A percentile compares a stretch with the other conserved stretches of the same genome.
Conservation (phyloP, 2,888 invertebrate genomes). For the Caenorhabditis sp. region DNA sequence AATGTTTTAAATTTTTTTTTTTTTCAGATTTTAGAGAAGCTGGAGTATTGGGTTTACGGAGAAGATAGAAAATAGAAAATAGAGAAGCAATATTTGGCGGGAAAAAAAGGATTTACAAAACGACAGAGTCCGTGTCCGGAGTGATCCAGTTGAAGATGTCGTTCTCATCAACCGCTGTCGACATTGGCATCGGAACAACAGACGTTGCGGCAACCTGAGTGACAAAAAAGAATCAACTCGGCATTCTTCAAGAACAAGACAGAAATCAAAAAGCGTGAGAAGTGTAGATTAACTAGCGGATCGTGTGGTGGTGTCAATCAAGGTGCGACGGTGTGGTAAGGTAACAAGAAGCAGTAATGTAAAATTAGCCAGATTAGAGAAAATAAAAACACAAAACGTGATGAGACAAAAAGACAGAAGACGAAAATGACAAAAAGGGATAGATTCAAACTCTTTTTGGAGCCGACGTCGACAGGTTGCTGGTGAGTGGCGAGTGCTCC, state of each 20-base stretch:
- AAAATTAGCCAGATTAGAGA: slow-evolving; percentile 24
- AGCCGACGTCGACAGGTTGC: slow-evolving; percentile 25
- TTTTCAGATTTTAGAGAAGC: not conserved
- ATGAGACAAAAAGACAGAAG: slow-evolving; percentile 26
- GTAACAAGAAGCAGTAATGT: slow-evolving; percentile 18
- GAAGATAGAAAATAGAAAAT: slow-evolving; percentile 1
- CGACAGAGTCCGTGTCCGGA: slow-evolving; percentile 64
- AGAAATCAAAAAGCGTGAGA: slow-evolving; percentile 16
- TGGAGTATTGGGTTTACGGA: not conserved
- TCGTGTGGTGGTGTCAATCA: not conserved
- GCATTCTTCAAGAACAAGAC: not conserved
- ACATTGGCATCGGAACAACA: slow-evolving; percentile 30
- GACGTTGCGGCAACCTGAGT: slow-evolving; percentile 39
- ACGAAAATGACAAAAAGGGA: slow-evolving; percentile 19
- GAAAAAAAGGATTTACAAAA: slow-evolving; percentile 43
- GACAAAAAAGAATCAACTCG: slow-evolving; percentile 27
- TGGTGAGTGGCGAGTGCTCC: slow-evolving; percentile 25
- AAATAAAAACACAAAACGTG: slow-evolving; percentile 37
- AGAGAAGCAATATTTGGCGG: not conserved
- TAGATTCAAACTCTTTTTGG: slow-evolving; percentile 62
- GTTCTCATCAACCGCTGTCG: slow-evolving; percentile 29
- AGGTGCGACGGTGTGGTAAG: slow-evolving; percentile 4
- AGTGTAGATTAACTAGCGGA: slow-evolving; percentile 4
- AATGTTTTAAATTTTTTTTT: too few relatives aligned
- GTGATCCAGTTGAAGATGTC: slow-evolving; percentile 64